These are phyloP conservation scores for Rhineura floridana DNA, from an alignment of 2,113 vertebrate genomes.

Conservation along the genomic window DNA sequence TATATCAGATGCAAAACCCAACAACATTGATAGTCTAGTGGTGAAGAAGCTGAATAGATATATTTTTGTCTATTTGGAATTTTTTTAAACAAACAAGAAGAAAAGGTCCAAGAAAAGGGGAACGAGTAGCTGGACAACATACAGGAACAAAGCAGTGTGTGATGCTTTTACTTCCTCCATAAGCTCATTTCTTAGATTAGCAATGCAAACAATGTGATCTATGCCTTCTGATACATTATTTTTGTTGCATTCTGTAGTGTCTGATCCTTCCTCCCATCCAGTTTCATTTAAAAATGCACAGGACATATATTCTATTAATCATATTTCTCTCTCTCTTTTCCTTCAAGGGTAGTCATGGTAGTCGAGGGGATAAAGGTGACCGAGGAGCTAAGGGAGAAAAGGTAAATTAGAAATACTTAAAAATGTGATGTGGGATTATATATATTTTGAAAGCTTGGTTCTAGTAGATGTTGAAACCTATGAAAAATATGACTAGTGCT, in stretches of 20 bases:
- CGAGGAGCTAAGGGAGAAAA: constrained; percentile 74
- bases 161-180: background rate
- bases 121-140: too few species aligned
- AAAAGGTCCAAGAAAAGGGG: too few species aligned
- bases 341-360: constrained; percentile 63
- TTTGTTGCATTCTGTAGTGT: background rate
- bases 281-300: background rate
- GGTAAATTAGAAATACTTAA: constrained; percentile 57
- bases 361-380: constrained; percentile 72
- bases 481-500: too few species aligned
- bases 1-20: too few species aligned
- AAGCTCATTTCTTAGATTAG: background rate
- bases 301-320: constrained; percentile 3
- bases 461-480: too few species aligned
- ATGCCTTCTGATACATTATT: background rate
- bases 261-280: background rate
- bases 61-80: too few species aligned
- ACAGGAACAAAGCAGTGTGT: background rate
- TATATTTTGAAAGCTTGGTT: too few species aligned
- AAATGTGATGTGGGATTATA: background rate
- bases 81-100: too few species aligned
- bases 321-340: constrained; percentile 42
- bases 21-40: too few species aligned
- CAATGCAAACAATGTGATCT: background rate
- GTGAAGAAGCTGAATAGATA: too few species aligned